phyloP scores from a whole-genome alignment of 2,888 invertebrate genomes.

The Pachydiplax longipennis region DNA sequence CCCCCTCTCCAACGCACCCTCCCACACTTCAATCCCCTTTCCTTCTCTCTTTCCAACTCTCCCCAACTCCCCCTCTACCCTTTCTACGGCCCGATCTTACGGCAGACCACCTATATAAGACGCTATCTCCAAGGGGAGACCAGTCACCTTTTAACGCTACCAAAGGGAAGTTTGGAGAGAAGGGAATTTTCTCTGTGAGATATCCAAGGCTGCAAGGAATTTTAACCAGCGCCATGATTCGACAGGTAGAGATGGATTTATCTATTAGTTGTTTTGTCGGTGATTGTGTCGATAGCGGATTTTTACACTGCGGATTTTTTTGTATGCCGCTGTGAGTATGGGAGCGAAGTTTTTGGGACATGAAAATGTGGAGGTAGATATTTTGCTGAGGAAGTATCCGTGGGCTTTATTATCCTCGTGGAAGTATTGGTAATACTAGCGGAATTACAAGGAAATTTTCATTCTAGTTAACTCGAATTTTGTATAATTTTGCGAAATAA shows the following conservation, averaged over 20 bases:
- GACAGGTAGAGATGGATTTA: not conserved
- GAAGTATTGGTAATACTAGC: too few species aligned
- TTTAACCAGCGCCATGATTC: not conserved
- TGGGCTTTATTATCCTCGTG: too few species aligned
- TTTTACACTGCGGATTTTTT: too few species aligned
- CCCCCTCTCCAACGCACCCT: not conserved
- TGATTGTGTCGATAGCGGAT: too few species aligned
- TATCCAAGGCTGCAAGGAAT: not conserved
- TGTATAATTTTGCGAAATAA: too few species aligned
- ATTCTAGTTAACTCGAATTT: too few species aligned
- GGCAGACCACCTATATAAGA: slow-evolving; percentile 25
- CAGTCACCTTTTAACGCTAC: not conserved
- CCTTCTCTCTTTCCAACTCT: not conserved
- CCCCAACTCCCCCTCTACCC: not conserved
- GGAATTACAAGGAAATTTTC: too few species aligned
- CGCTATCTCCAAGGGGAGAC: not conserved
- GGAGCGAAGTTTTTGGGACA: too few species aligned
- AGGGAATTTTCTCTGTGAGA: not conserved
- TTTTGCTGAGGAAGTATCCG: too few species aligned
- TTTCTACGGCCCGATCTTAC: not conserved
- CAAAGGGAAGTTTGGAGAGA: not conserved
- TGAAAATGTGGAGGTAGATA: too few species aligned
- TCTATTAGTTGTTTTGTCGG: too few species aligned
- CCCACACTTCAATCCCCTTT: not conserved
- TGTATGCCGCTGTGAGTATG: too few species aligned